Evolutionary conservation across 2,113 vertebrate genomes (phyloP), one percentile per base, ranked within the genome.

Genomic region (Carassius auratus): DNA sequence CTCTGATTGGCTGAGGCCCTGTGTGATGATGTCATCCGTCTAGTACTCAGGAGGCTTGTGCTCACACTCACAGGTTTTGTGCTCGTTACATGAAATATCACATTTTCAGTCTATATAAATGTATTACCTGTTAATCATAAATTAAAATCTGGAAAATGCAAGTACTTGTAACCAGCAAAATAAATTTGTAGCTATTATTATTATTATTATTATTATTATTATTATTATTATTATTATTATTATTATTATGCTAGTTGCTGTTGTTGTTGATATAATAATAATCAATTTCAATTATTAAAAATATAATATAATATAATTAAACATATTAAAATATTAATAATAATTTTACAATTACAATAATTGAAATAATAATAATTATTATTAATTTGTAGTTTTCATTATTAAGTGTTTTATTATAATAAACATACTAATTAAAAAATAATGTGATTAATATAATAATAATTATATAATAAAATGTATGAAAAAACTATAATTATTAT

Each of bases 1-100:
- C 76, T 80, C 48, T 82, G 48, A 87, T 78, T 86, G 87, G 87
- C 59, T 87, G 66, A 68, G 82, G 75, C 33, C 59, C 38, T 52
- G 45, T 19, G 61, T 26, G 55, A 84, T 88, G 89, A 89, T 86
- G 82, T 89, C 82, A 89, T 86, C 76, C 14, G 33, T 77, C 86
- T 62, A 42, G 66, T 52, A 83, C 81, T 80, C 73, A 30, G 42
- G 68, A n/a, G 76, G 57, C 69, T 45, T 64, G 17, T 68, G 19
- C 71, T 30, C 55, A 6, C 68, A 76, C 71, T 30, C 55, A 6
- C 68, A 76, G 48, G 45, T 13, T 38, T 19, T 30, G 55, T 57
- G 66, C 23, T 52, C 5, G 68, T 3, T 57, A 10, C 74, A 76
- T 30, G 5, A 59, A 45, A 71, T 87, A 48, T 59, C 36, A 55